These are phyloP conservation scores for Metopia argyrocephala DNA, from an alignment of 2,888 invertebrate species.

Conservation along the genomic window DNA sequence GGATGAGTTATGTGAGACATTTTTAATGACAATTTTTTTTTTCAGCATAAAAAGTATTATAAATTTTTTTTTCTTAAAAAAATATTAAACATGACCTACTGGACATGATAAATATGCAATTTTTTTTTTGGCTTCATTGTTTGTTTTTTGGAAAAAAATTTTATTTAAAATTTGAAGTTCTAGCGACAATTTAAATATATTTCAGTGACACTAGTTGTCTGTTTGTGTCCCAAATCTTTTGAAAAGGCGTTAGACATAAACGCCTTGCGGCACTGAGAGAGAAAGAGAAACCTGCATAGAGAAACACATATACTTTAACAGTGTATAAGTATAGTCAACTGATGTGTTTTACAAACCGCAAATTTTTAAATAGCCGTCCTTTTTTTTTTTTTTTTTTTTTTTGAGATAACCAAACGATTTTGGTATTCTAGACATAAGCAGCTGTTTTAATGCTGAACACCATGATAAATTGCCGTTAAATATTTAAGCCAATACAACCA, in stretches of 20 bases:
- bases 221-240: background rate
- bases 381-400: background rate
- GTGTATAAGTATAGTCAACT: too few relatives aligned
- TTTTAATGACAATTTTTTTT: too few relatives aligned
- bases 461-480: conserved; percentile 61
- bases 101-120: conserved; percentile 22
- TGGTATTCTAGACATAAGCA: conserved; percentile 57
- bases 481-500: conserved; percentile 32
- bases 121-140: too few relatives aligned
- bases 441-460: conserved; percentile 59
- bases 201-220: too few relatives aligned
- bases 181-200: too few relatives aligned
- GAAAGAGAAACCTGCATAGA: background rate
- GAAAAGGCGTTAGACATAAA: background rate
- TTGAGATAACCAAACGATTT: conserved; percentile 15
- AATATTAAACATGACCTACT: conserved; percentile 26
- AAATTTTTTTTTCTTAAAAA: background rate
- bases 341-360: too few relatives aligned
- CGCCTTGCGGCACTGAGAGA: background rate
- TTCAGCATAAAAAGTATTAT: background rate
- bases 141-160: too few relatives aligned
- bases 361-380: too few relatives aligned
- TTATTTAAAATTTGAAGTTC: too few relatives aligned
- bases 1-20: too few relatives aligned
- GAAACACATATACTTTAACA: too few relatives aligned